These are phyloP conservation scores for Acromyrmex echinatior DNA, from an alignment of 1,140 invertebrate genomes.

Conservation along the genomic window DNA sequence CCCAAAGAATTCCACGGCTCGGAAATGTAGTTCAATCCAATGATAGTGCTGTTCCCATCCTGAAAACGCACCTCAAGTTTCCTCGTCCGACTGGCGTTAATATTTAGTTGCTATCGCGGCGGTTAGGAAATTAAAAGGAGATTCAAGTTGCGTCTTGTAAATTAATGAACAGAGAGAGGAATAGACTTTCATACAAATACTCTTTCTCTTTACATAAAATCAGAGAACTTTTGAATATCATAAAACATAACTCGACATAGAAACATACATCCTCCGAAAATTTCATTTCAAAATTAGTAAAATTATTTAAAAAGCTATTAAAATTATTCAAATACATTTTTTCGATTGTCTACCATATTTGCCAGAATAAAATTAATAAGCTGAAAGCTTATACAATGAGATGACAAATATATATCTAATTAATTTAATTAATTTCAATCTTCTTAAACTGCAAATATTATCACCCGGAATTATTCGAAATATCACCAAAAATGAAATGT, in stretches of 20 bases:
- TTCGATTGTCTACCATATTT: not conserved
- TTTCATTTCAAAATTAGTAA: not conserved
- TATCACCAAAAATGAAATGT: conserved; percentile 28
- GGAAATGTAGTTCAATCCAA: conserved; percentile 59
- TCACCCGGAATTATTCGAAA: not conserved
- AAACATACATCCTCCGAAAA: not conserved
- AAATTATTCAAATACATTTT: conserved; percentile 11
- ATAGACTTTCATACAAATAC: conserved; percentile 2
- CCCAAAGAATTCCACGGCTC: conserved; percentile 48
- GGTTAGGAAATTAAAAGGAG: conserved; percentile 62
- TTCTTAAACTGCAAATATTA: conserved; percentile 7
- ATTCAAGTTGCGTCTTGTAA: conserved; percentile 38
- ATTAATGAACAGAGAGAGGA: conserved; percentile 48
- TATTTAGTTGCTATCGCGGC: conserved; percentile 54
- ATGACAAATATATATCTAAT: not conserved
- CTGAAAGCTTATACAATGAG: not conserved
- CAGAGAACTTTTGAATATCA: conserved; percentile 15
- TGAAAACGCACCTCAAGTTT: conserved; percentile 50
- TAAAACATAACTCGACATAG: not conserved
- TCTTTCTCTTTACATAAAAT: conserved; percentile 10
- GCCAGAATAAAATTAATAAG: not conserved
- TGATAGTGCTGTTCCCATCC: conserved; percentile 43
- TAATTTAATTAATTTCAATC: conserved; percentile 13
- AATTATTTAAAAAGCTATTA: conserved; percentile 9
- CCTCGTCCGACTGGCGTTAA: conserved; percentile 41